Base-by-base conservation (phyloP, 2,888 invertebrate species). In the Drosophila crucigera region DNA sequence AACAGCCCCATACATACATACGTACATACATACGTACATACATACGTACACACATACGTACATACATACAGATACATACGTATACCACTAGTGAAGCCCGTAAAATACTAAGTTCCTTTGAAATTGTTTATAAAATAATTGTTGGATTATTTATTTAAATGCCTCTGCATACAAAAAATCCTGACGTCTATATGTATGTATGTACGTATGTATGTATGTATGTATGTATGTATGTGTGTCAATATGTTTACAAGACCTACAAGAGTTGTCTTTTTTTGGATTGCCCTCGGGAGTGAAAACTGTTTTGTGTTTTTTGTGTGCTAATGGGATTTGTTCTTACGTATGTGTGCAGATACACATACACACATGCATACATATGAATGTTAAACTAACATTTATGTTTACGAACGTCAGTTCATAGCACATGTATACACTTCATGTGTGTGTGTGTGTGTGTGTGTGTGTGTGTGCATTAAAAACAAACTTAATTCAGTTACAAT, bases 251-350 rank as follows among this genome's bases (percentile, higher is more conserved):
- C 58, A 31, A 66, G 41, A 35, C 41, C 49, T 33, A 49, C 47
- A 68, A 68, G 25, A 70, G 70, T 41, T 61, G 33, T 79, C 43
- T 43, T 53, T 59, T 64, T 64, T 64, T 76, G 39, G 41, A 50
- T 49, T 76, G 63, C 54, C 66, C 62, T 73, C 78, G 67, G 76
- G 76, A 76, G 43, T 54, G 59, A 66, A 76, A 63, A 76, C 56
- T 11, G 37, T 39, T 56, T 55, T 59, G 54, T 11, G 14, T 37
- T 56, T 55, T 59, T 47, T 63, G 37, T 68, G 43, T 64, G 68
- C 77, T 74, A 76, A 76, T 70, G 63, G 54, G 61, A 67, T 78
- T 78, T 63, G 33, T 41, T 64, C 35, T 61, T 47, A 54, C 52
- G 50, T 47, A 25, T 25, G 22, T 16, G 25, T 56, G 47, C 22